A percentile compares a stretch with the other conserved stretches of the same genome.
These are phyloP conservation scores for Gallinago undulata DNA, from an alignment of 2,113 vertebrate species.

Conservation along the genomic window DNA sequence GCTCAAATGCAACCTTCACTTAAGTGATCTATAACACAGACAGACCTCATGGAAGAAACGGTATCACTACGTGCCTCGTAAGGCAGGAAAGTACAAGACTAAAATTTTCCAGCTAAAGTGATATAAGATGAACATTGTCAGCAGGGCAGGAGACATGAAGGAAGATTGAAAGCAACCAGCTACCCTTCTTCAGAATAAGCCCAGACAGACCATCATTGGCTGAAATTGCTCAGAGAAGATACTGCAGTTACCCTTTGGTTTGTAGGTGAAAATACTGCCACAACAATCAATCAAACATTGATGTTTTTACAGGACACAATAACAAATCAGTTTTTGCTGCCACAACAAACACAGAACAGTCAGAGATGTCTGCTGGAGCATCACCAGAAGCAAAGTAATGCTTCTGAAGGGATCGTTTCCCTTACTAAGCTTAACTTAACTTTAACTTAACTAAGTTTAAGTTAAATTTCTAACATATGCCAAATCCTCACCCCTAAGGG, in stretches of 20 bases:
- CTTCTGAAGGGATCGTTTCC: not conserved
- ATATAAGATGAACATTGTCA: not conserved
- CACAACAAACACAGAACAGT: not conserved
- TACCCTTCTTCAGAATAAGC: conserved; percentile 17
- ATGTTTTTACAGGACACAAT: not conserved
- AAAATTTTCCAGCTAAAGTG: conserved; percentile 9
- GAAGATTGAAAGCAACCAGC: conserved; percentile 24
- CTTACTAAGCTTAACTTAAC: not conserved
- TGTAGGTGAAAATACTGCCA: conserved; percentile 22
- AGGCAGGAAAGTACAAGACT: not conserved
- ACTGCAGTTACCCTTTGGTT: conserved; percentile 6
- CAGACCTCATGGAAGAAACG: not conserved
- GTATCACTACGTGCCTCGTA: not conserved
- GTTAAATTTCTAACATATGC: not conserved
- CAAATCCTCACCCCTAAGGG: not conserved
- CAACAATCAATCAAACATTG: conserved; percentile 21
- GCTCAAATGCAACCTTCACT: conserved; percentile 5
- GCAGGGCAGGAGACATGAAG: not conserved
- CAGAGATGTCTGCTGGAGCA: not conserved
- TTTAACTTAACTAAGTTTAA: no score
- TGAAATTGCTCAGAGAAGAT: not conserved
- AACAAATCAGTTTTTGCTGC: conserved; percentile 12
- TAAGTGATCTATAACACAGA: not conserved
- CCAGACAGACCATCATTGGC: not conserved
- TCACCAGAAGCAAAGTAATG: not conserved